Evolutionary conservation across 2,797 vertebrate genomes (phyloP).

Genomic region (Mus minutoides): DNA sequence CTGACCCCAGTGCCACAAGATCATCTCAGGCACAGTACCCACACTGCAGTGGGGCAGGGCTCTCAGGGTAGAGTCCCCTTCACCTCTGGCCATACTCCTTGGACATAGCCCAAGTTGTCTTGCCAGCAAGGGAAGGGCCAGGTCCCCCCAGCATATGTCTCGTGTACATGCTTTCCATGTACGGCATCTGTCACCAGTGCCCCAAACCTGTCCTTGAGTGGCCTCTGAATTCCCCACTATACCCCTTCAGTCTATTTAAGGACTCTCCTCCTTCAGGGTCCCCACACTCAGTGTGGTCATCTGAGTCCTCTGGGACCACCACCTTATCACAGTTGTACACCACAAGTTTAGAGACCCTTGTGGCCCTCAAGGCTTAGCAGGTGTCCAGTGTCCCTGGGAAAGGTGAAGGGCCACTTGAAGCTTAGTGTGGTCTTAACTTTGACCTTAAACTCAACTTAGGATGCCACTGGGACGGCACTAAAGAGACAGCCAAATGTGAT

Average conservation of each 20-base stretch:
- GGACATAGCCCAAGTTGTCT: background rate
- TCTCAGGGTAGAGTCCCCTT: background rate
- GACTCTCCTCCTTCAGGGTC: background rate
- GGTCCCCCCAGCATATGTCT: background rate
- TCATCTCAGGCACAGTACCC: background rate
- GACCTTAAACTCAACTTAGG: background rate
- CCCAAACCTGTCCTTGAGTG: background rate
- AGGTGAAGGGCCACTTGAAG: background rate
- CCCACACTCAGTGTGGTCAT: background rate
- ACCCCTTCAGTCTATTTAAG: background rate
- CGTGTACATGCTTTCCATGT: background rate
- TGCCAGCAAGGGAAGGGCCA: background rate
- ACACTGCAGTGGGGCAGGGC: background rate
- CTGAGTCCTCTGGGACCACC: background rate
- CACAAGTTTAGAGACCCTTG: background rate
- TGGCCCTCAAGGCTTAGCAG: background rate
- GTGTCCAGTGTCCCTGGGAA: background rate
- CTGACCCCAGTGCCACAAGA: background rate
- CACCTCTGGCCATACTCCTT: no score
- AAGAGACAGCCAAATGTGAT: background rate
- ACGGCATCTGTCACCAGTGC: background rate
- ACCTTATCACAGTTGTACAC: background rate
- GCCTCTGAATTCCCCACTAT: rapidly evolving
- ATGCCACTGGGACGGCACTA: background rate
- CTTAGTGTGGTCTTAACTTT: background rate